Percentiles rank a stretch among this genome's conserved stretches.
phyloP scores from a whole-genome alignment of 1,140 invertebrate genomes.

The Lanistes nyassanus region DNA sequence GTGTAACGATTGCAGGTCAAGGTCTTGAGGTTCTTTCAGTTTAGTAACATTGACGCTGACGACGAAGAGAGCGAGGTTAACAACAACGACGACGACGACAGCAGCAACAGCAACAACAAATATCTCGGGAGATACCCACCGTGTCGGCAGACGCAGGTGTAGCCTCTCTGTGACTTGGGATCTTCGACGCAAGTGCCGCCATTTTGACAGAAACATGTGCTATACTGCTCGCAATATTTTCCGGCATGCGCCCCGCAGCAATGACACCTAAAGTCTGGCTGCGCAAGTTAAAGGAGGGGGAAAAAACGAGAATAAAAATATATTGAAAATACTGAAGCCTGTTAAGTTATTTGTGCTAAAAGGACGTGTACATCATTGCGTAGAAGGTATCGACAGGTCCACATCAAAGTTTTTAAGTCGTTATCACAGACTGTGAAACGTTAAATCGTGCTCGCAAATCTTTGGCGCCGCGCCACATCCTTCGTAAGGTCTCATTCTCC shows the following conservation, averaged over 20 bases:
- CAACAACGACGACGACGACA: not conserved
- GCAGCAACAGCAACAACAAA: not conserved
- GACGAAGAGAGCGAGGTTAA: not conserved
- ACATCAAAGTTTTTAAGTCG: too few relatives aligned
- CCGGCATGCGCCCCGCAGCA: constrained; percentile 33
- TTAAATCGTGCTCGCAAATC: not conserved
- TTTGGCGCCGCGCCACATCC: not conserved
- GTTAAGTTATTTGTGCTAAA: not conserved
- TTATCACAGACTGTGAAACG: not conserved
- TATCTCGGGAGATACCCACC: constrained; percentile 18
- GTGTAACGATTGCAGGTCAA: too few relatives aligned
- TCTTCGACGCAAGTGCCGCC: constrained; percentile 24
- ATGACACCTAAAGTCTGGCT: constrained; percentile 29
- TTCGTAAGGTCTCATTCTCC: not conserved
- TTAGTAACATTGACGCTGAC: not conserved
- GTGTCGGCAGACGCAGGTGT: constrained; percentile 27
- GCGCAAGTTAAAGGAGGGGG: not conserved
- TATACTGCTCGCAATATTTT: constrained; percentile 30
- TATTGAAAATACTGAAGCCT: not conserved
- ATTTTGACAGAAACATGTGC: constrained; percentile 34
- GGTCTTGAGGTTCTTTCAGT: too few relatives aligned
- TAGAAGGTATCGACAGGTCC: too few relatives aligned
- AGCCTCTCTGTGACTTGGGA: not conserved
- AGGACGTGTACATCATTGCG: not conserved
- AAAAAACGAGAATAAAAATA: not conserved